Base-by-base conservation (phyloP, 2,113 vertebrate genomes). In the Cyphomyrus plagiostoma region DNA sequence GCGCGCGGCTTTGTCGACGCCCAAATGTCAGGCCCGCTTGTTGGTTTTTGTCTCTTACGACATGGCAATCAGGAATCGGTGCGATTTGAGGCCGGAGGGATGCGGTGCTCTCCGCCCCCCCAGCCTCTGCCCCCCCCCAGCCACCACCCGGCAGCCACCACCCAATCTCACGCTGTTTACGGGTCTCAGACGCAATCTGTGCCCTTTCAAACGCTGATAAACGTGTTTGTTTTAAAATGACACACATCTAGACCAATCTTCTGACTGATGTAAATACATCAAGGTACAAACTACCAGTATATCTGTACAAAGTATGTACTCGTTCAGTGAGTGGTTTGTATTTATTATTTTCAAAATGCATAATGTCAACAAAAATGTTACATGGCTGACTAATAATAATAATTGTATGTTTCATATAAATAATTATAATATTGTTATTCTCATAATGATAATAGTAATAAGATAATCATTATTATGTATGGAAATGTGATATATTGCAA, bases 41-140 rank as follows among this genome's bases (percentile, higher is more conserved):
- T 93, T 93, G 89, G 92, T 91, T 92, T 92, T 91, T 92, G 90
- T 91, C 70, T 91, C 88, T 90, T 91, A 87, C 89, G 53, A 90
- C 89, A 58, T 35, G 89, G 89, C 85, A 85, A 89, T 62, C 23
- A 30, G 26, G 42, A 4, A 53, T 19, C 48, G 21, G 62, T 70
- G 77, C 77, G 17, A 82, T 82, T 82, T 19, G 74, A 42, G 35
- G 87, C 39, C 13, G 3, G 30, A 88, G 53, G 17, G 87, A 39
- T 15, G 2, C 56, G 8, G 35, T 30, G 86, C 52, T 87, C 26
- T 50, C 26, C 50, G 50, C 50, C 2, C 2, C 35, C 35, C 35
- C 42, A 2, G 80, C 42, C 17, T 4, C n/a, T 0, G 48, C 42
- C 23, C 26, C 11, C 85, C 11, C 23, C 42, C 19, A 19, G 80